phyloP scores from a whole-genome alignment of 2,888 invertebrate genomes.

The Dasypolia templi region DNA sequence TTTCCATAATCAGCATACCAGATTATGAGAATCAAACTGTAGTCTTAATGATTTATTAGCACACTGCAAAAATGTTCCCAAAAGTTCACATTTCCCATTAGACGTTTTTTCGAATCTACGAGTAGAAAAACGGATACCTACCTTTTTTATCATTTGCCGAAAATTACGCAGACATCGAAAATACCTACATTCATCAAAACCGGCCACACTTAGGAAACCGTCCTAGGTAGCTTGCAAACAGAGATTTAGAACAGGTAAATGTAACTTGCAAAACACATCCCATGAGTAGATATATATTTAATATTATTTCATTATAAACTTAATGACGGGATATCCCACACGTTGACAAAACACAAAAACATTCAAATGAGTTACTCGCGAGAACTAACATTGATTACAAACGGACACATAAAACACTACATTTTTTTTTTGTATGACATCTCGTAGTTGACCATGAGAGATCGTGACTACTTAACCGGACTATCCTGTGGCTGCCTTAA shows the following conservation, averaged over 20 bases:
- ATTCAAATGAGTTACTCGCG: conserved; percentile 13
- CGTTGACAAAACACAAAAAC: conserved; percentile 30
- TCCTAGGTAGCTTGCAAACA: conserved; percentile 3
- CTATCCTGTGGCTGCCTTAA: too few species aligned
- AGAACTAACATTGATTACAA: conserved; percentile 40
- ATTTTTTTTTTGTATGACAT: too few species aligned
- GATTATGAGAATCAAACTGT: too few species aligned
- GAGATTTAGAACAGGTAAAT: conserved; percentile 32
- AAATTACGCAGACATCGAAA: neutral
- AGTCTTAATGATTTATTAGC: neutral
- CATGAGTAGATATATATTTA: neutral
- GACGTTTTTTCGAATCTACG: neutral
- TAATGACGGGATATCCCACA: conserved; percentile 57
- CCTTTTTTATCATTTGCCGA: neutral
- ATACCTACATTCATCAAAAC: conserved; percentile 11
- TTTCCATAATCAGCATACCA: neutral
- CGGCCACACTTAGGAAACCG: conserved; percentile 31
- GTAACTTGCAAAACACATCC: conserved; percentile 39
- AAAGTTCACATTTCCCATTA: neutral
- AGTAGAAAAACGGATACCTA: neutral
- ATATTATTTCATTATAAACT: conserved; percentile 10
- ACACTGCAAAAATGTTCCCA: neutral
- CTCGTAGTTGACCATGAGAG: too few species aligned
- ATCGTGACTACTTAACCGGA: too few species aligned
- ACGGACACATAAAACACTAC: conserved; percentile 42